Evolutionary conservation across 2,888 invertebrate species (phyloP), one percentile per base, ranked within the genome.

Genomic region (Protonemura montana): DNA sequence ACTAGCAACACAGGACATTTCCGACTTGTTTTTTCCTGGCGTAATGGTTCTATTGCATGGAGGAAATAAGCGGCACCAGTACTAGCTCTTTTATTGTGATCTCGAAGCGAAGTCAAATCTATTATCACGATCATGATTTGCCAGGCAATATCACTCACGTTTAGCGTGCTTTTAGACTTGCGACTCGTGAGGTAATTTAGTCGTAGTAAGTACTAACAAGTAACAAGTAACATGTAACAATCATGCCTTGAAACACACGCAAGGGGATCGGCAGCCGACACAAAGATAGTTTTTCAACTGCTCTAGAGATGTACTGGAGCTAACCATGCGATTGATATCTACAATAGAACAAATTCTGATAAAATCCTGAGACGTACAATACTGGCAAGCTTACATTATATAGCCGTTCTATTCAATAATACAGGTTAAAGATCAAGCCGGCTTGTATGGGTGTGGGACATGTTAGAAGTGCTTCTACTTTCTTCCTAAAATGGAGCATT

Each of bases 1-100:
- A n/a, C n/a, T n/a, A n/a, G 26, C 16, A 25, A 78, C 78, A 78
- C 10, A 78, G 0, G 26, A 78, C 26, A 10, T 78, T 78, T 26
- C 78, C 78, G 26, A 26, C 78, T 26, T 16, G 77, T 16, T 16
- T 27, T 35, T 30, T 83, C 35, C 35, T 35, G 29, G 13, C 30
- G n/a, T 83, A 83, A 83, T 83, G 82, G 41, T 83, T 25, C 82
- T 41, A 83, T 83, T 41, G 82, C 82, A 42, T 83, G 82, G 21
- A 83, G 26, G 82, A 83, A 83, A 35, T 83, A 42, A 26, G 26
- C 26, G 21, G 26, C 21, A 41, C n/a, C n/a, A n/a, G n/a, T n/a
- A n/a, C n/a, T n/a, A n/a, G n/a, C n/a, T n/a, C 10, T 21, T 26
- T 83, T 82, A 30, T 83, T 83, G 41, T 41, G 82, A 83, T 83